Evolutionary conservation across 1,140 invertebrate genomes (phyloP).

Genomic region (Hypsibius dujardini): DNA sequence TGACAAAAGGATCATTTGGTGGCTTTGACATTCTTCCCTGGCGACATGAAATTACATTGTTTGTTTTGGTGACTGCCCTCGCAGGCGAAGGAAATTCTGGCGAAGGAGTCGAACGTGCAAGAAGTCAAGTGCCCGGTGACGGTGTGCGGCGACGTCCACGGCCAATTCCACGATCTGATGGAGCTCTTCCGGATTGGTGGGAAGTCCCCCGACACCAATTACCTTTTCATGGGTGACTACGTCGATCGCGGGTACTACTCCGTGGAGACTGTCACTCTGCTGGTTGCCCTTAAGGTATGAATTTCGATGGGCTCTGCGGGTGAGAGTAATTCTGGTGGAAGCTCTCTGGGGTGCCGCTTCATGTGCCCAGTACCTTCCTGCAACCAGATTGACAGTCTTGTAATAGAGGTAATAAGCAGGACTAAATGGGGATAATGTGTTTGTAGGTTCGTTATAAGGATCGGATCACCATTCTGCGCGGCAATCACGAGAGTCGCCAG

Average conservation of each 20-base stretch:
- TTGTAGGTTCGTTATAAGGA: conserved; percentile 79
- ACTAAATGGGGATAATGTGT: no score
- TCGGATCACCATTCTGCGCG: conserved; percentile 95
- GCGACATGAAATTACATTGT: no score
- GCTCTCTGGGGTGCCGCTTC: neutral
- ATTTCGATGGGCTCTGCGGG: no score
- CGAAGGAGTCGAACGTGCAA: conserved; percentile 97
- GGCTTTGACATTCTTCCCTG: no score
- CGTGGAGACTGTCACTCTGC: conserved; percentile 92
- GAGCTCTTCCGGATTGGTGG: conserved; percentile 98
- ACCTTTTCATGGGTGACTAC: conserved; percentile 99
- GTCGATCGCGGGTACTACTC: conserved; percentile 99
- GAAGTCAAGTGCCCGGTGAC: conserved; percentile 99
- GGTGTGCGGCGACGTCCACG: conserved; percentile 97
- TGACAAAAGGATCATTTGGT: no score
- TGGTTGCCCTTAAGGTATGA: conserved; percentile 85
- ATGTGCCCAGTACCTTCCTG: conserved; percentile 16
- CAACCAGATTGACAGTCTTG: no score
- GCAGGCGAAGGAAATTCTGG: conserved; percentile 95
- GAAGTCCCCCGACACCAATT: conserved; percentile 96
- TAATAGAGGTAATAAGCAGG: no score
- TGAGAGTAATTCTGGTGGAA: neutral
- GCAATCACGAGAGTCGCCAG: conserved; percentile 97
- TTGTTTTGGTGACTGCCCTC: no score
- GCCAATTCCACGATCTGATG: conserved; percentile 99